Conservation (phyloP, 2,113 vertebrate genomes). For the Atherinomorus stipes region DNA sequence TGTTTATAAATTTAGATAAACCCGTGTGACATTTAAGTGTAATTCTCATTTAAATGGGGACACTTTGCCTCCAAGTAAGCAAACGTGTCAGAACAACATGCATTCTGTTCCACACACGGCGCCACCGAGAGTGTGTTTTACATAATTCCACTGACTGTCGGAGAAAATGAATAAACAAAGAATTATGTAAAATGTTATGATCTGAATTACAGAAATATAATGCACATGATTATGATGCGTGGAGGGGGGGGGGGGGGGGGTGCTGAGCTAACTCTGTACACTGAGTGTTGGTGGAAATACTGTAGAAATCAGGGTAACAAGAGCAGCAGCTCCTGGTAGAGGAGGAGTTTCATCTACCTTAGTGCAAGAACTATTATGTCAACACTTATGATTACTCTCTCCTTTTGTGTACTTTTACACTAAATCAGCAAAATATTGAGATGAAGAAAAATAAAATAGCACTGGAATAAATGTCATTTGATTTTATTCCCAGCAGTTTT, state of each 20-base stretch:
- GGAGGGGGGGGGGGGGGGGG: not conserved
- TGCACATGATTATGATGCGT: conserved; percentile 62
- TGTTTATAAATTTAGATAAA: conserved; percentile 75
- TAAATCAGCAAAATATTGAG: too few species aligned
- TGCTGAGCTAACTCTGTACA: not conserved
- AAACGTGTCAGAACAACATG: conserved; percentile 77
- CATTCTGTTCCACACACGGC: conserved; percentile 66
- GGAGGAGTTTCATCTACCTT: not conserved
- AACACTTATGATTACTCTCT: too few species aligned
- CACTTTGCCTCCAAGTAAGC: conserved; percentile 75
- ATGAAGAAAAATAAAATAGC: too few species aligned
- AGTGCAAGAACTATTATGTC: too few species aligned
- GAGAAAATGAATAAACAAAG: conserved; percentile 81
- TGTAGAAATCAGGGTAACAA: conserved; percentile 24
- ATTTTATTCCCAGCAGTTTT: too few species aligned
- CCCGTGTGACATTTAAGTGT: conserved; percentile 77
- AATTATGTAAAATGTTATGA: conserved; percentile 81
- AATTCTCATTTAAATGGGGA: conserved; percentile 77
- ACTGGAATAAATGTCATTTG: too few species aligned
- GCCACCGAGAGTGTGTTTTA: conserved; percentile 74
- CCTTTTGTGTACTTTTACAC: not conserved
- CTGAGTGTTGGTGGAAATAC: conserved; percentile 17
- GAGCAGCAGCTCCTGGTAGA: conserved; percentile 5
- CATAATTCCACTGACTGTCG: conserved; percentile 76
- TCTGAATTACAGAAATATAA: conserved; percentile 71